Conservation (phyloP, 1,140 invertebrate genomes). For the Chironomus striatipennis region DNA sequence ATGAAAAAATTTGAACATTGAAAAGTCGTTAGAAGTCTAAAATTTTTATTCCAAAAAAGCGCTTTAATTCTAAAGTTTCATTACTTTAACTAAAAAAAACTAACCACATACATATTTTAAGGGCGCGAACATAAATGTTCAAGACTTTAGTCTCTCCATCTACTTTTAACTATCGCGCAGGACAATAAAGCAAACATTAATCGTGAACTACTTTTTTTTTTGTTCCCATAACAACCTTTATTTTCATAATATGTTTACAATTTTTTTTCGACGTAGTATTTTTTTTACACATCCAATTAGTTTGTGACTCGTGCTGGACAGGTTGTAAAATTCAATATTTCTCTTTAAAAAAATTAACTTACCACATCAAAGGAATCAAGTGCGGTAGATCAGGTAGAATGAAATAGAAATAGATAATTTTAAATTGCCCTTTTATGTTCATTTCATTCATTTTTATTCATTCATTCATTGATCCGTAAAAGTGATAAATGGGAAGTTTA, state of each 20-base stretch:
- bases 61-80: background rate
- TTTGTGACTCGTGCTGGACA: slow-evolving; percentile 18
- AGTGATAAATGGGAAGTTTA: slow-evolving; percentile 13
- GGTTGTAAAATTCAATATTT: slow-evolving; percentile 8
- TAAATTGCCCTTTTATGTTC: background rate
- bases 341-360: background rate
- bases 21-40: too few relatives aligned
- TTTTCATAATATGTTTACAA: slow-evolving; percentile 22
- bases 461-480: background rate
- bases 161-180: background rate
- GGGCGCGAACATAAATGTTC: background rate
- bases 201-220: background rate
- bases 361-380: background rate
- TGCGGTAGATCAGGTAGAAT: background rate
- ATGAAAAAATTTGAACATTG: too few relatives aligned
- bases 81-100: background rate
- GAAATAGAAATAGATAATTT: too few relatives aligned
- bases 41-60: too few relatives aligned
- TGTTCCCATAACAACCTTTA: background rate
- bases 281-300: background rate
- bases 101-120: too few relatives aligned
- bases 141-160: background rate
- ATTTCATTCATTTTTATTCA: background rate
- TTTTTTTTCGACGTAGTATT: background rate
- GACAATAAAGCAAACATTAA: background rate